These are phyloP conservation scores for Pseudochirops corinnae DNA, from an alignment of 2,797 vertebrate genomes.

Conservation along the genomic window DNA sequence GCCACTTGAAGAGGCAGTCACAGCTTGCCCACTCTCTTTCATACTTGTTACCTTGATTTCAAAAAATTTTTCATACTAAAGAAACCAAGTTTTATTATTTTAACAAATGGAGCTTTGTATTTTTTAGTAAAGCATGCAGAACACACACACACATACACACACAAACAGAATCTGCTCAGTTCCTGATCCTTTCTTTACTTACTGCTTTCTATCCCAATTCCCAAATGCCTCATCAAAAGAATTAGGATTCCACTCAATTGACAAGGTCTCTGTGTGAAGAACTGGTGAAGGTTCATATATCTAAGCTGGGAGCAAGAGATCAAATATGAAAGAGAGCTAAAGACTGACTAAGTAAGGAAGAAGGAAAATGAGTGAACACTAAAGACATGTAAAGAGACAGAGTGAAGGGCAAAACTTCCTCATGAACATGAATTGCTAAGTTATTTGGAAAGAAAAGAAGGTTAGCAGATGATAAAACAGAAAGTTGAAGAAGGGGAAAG, in stretches of 20 bases:
- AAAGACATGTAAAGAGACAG: not conserved
- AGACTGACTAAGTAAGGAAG: not conserved
- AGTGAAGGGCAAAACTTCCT: not conserved
- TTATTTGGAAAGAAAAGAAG: not conserved
- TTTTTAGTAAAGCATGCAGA: slow-evolving; percentile 81
- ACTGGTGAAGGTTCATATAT: not conserved
- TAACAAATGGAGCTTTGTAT: slow-evolving; percentile 64
- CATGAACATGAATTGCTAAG: not conserved
- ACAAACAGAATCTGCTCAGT: not conserved
- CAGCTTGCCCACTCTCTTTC: not conserved
- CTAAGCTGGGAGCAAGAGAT: not conserved
- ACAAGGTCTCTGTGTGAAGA: not conserved
- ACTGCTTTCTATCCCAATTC: not conserved
- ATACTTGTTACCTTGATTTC: not conserved
- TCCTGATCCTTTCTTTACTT: not conserved
- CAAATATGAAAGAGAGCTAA: not conserved
- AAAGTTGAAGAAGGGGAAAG: not conserved
- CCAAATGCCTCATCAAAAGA: not conserved
- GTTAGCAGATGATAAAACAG: not conserved
- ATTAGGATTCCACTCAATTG: not conserved
- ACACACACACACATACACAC: not conserved
- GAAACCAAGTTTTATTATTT: slow-evolving; percentile 68
- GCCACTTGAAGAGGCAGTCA: not conserved
- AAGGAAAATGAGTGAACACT: not conserved
- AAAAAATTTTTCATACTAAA: slow-evolving; percentile 66